These are phyloP conservation scores for Drosophila greeni DNA, from an alignment of 2,888 invertebrate genomes.

Conservation along the genomic window DNA sequence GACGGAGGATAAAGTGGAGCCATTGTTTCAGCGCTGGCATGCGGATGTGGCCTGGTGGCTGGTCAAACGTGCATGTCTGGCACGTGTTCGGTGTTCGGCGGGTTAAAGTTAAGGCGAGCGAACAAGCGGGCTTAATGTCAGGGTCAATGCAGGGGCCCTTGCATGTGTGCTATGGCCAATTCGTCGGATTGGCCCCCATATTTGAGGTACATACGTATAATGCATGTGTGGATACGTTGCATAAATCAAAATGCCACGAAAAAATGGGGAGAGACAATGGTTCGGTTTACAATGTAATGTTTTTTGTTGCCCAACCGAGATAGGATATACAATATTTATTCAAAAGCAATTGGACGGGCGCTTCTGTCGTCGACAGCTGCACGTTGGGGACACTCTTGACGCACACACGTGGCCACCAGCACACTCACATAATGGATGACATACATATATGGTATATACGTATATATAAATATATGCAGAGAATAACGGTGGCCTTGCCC, in stretches of 20 bases:
- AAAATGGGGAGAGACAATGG: slow-evolving; percentile 28
- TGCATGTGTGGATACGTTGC: slow-evolving; percentile 31
- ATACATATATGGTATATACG: neutral
- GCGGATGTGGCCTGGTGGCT: slow-evolving; percentile 51
- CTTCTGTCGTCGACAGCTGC: slow-evolving; percentile 45
- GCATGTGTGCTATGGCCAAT: slow-evolving; percentile 28
- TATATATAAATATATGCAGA: slow-evolving; percentile 11
- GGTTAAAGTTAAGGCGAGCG: slow-evolving; percentile 37
- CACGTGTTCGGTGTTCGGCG: slow-evolving; percentile 33
- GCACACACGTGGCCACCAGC: slow-evolving; percentile 44
- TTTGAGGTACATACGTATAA: slow-evolving; percentile 22
- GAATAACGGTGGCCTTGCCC: slow-evolving; percentile 55
- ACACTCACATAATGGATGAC: slow-evolving; percentile 12
- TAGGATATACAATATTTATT: slow-evolving; percentile 45
- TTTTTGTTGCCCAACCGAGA: slow-evolving; percentile 20
- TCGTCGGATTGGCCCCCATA: slow-evolving; percentile 7
- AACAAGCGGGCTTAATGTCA: slow-evolving; percentile 57
- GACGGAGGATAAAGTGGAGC: slow-evolving; percentile 18
- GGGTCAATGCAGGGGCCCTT: slow-evolving; percentile 55
- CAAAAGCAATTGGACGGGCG: slow-evolving; percentile 46
- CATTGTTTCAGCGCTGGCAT: slow-evolving; percentile 52
- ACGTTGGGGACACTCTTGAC: slow-evolving; percentile 57
- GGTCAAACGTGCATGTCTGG: slow-evolving; percentile 59
- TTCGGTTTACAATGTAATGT: slow-evolving; percentile 19
- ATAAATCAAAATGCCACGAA: slow-evolving; percentile 54